Evolutionary conservation across 2,888 invertebrate genomes (phyloP).

Genomic region (Mythimna pallens): DNA sequence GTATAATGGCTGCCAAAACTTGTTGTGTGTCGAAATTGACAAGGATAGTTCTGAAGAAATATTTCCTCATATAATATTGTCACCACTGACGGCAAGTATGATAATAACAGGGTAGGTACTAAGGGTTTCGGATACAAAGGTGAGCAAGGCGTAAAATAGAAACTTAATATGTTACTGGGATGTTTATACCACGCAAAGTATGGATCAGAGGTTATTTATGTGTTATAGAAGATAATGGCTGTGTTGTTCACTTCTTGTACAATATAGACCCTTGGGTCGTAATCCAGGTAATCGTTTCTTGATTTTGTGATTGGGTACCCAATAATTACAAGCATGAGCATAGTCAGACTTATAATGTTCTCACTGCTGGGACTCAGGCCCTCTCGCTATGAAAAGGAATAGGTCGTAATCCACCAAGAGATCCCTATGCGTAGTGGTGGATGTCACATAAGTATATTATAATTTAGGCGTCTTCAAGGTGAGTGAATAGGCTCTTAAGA

Average conservation of each 20-base stretch:
- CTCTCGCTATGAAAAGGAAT: no score
- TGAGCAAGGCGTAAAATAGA: slow-evolving; percentile 27
- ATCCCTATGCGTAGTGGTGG: neutral
- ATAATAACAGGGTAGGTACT: slow-evolving; percentile 25
- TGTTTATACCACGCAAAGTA: neutral
- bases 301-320: neutral
- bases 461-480: no score
- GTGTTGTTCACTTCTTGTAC: neutral
- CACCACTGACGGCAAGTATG: slow-evolving; percentile 12
- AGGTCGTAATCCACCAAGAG: no score
- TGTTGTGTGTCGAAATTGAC: slow-evolving; percentile 3
- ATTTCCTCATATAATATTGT: slow-evolving; percentile 29
- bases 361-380: no score
- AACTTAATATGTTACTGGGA: slow-evolving; percentile 22
- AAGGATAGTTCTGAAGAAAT: slow-evolving; percentile 22
- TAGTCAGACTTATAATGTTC: no score
- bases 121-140: slow-evolving; percentile 21
- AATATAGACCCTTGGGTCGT: neutral
- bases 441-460: no score
- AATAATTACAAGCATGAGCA: neutral
- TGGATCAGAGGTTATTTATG: slow-evolving; percentile 14
- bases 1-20: slow-evolving; percentile 25
- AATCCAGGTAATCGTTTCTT: neutral
- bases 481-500: no score
- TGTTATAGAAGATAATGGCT: slow-evolving; percentile 1